Evolutionary conservation across 2,797 vertebrate species (phyloP).

Genomic region (Hozukius guyotensis): DNA sequence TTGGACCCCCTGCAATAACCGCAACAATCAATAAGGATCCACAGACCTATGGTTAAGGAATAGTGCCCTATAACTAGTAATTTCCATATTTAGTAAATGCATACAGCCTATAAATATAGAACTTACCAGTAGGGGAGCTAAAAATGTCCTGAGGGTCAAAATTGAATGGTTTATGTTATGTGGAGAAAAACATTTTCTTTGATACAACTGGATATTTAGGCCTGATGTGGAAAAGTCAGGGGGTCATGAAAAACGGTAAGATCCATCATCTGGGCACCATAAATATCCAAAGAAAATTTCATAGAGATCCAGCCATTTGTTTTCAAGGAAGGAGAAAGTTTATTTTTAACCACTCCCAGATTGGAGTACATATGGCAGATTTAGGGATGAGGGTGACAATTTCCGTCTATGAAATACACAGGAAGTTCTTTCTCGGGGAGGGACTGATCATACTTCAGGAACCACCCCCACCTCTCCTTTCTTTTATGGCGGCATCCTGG

Average conservation of each 20-base stretch:
- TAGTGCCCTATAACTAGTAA: neutral
- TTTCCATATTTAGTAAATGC: neutral
- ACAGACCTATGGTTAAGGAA: neutral
- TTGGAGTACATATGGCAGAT: conserved; percentile 16
- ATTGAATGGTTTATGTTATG: neutral
- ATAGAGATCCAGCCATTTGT: neutral
- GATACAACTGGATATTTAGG: neutral
- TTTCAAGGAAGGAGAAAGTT: neutral
- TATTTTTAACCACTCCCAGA: conserved; percentile 9
- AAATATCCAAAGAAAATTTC: neutral
- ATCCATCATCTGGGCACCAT: neutral
- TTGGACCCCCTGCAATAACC: no score
- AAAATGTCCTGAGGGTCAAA: neutral
- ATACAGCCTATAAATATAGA: neutral
- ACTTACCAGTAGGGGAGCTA: neutral
- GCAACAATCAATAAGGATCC: neutral
- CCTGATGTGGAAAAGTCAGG: neutral
- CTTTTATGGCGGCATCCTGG: conserved; percentile 30
- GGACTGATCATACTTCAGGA: conserved; percentile 14
- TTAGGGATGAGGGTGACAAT: conserved; percentile 17
- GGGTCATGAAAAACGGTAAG: neutral
- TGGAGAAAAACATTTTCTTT: neutral
- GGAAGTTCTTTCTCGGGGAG: conserved; percentile 39
- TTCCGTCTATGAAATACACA: conserved; percentile 33
- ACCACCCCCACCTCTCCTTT: conserved; percentile 3